Evolutionary conservation across 2,888 invertebrate genomes (phyloP), one percentile per base, ranked within the genome.

Genomic region (Drosophila kanekoi): DNA sequence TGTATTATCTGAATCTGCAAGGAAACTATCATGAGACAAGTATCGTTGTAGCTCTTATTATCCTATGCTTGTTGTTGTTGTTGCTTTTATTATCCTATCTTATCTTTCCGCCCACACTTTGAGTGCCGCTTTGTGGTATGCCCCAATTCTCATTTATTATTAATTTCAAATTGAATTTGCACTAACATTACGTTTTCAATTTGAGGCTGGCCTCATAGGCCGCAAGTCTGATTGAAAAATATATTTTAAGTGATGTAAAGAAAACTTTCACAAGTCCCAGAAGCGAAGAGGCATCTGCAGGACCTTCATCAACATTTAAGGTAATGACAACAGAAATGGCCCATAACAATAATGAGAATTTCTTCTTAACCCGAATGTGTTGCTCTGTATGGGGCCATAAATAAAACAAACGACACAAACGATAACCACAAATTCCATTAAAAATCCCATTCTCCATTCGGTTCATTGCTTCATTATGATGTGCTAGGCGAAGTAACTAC

Each of bases 401-500:
- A 77, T 74, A 77, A 79, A 80, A 77, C 72, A 74, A 79, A 79
- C 77, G 74, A 79, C 74, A 67, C 35, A 35, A 43, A 33, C 77
- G 80, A 80, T 79, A 79, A 74, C 80, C 79, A 65, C 74, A 77
- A 79, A 79, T 79, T 80, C 77, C 74, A 79, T 79, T 79, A 77
- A 77, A 79, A 79, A 77, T 44, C 77, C 64, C 75, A 72, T 67
- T 75, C 64, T 56, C 48, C 66, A 71, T 45, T 54, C 49, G 60
- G 28, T 53, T 72, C 80, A 80, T 76, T 76, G 76, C 73, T 81
- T 76, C 68, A 81, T 80, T 78, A 75, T 78, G 79, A 76, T 72
- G 76, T 76, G 78, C 45, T 65, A 72, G 67, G 44, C 68, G 52
- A 37, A 32, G 9, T 35, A n/a, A 11, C 16, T 35, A n/a, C 33